A percentile compares a stretch with the other conserved stretches of the same genome.
These are phyloP conservation scores for Drosophila kurseongensis DNA, from an alignment of 1,140 invertebrate species.

Conservation along the genomic window DNA sequence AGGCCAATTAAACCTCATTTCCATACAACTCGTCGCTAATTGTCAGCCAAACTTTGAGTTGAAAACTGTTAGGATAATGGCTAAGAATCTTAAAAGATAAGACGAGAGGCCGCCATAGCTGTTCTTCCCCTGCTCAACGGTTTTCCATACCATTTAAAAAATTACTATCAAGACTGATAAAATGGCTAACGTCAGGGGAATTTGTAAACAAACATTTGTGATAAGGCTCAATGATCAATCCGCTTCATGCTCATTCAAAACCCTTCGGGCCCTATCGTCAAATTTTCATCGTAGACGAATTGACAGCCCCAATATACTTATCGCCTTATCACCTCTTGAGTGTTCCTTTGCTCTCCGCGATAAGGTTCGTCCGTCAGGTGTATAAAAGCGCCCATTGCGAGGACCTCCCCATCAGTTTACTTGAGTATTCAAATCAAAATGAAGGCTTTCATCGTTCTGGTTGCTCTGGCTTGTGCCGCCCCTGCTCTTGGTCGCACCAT, in stretches of 20 bases:
- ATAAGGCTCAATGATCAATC: slow-evolving; percentile 16
- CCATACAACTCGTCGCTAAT: slow-evolving; percentile 32
- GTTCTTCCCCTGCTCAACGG: slow-evolving; percentile 28
- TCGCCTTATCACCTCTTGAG: slow-evolving; percentile 9
- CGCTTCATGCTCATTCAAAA: slow-evolving; percentile 5
- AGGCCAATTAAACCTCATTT: slow-evolving; percentile 50
- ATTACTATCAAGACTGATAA: slow-evolving; percentile 6
- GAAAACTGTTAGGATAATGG: slow-evolving; percentile 51
- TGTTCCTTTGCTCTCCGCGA: not conserved
- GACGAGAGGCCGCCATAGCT: slow-evolving; percentile 22
- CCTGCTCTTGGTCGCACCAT: slow-evolving; percentile 69
- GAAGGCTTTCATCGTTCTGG: slow-evolving; percentile 63
- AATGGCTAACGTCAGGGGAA: slow-evolving; percentile 17
- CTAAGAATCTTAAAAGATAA: slow-evolving; percentile 16
- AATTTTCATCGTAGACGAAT: slow-evolving; percentile 15
- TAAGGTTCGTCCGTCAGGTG: not conserved
- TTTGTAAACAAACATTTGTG: slow-evolving; percentile 39
- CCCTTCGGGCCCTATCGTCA: not conserved
- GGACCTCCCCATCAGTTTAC: slow-evolving; percentile 38
- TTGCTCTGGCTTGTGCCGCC: slow-evolving; percentile 62
- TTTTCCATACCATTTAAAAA: slow-evolving; percentile 15
- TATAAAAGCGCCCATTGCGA: slow-evolving; percentile 28
- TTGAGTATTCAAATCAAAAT: slow-evolving; percentile 32
- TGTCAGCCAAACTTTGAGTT: slow-evolving; percentile 18
- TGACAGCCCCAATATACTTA: slow-evolving; percentile 22